These are phyloP conservation scores for Eospalax fontanierii DNA, from an alignment of 2,797 vertebrate species.

Conservation along the genomic window DNA sequence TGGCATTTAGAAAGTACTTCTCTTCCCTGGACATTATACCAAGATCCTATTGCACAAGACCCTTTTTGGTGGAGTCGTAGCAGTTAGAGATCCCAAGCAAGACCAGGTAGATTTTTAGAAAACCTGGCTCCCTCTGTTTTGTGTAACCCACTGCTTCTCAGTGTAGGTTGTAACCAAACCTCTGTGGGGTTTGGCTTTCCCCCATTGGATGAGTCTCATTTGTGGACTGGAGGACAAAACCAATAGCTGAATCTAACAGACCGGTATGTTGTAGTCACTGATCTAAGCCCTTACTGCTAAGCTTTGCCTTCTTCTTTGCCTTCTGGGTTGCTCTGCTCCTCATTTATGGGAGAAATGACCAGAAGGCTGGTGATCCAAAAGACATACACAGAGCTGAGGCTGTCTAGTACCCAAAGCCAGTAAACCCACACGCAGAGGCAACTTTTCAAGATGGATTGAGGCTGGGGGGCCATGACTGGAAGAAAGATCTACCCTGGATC, in stretches of 20 bases:
- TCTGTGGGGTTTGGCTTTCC: constrained; percentile 35
- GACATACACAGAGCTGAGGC: not conserved
- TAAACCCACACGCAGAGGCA: not conserved
- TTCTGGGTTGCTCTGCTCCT: not conserved
- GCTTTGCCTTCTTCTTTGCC: constrained; percentile 7
- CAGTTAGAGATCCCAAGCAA: constrained; percentile 12
- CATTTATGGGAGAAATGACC: not conserved
- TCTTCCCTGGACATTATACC: not conserved
- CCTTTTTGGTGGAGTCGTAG: not conserved
- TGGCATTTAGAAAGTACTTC: not conserved
- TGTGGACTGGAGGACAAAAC: not conserved
- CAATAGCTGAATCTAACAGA: not conserved
- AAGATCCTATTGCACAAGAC: not conserved
- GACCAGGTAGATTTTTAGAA: not conserved
- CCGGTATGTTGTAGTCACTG: not conserved
- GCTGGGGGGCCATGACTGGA: not conserved
- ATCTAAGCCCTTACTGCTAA: not conserved
- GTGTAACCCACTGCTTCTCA: not conserved
- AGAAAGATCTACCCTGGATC: not conserved
- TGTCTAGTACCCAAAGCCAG: not conserved
- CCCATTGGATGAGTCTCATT: not conserved
- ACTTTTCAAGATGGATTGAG: not conserved
- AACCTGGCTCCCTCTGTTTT: not conserved
- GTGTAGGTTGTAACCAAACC: not conserved
- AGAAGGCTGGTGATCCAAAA: not conserved